Base-by-base conservation (phyloP, 2,888 invertebrate species). In the Tinea semifulvella region DNA sequence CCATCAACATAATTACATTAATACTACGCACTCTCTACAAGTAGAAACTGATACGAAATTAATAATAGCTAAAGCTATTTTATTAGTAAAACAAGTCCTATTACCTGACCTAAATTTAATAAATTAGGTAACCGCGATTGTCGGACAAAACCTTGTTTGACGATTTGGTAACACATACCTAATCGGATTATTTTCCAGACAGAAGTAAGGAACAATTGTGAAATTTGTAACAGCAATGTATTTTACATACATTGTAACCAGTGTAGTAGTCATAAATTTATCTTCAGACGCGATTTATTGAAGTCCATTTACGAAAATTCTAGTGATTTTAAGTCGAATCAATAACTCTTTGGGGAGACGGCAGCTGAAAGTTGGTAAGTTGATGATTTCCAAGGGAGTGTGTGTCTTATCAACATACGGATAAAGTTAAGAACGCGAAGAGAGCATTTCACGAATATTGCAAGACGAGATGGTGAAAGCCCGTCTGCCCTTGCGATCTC, bases 401-500 rank as follows among this genome's bases (percentile, higher is more conserved):
- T 36, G 18, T 36, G 36, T 18, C 36, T 18, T 36, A 36, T 14
- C n/a, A n/a, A 18, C 10, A 36, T 3, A 14, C 3, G 18, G n/a
- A 36, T 36, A 36, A 3, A 11, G 17, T 40, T 22, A 2, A 40
- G 13, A 40, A 22, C 7, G 13, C 20, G 22, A 22, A 20, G 40
- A 40, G 22, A 40, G 40, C 36, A 36, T 8, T 14, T 36, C n/a
- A 18, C 8, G 36, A 36, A 36, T 36, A 36, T 36, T 18, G 16
- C 40, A n/a, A 65, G 64, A 65, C 65, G 63, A 63, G 66, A 57
- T 60, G 65, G 76, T 72, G 76, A 77, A 77, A 77, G 76, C 69
- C 66, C 55, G 69, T 66, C 66, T 71, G 71, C 74, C 73, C 71
- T 73, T 71, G 68, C 71, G 66, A 72, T 74, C 65, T 70, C 68